Evolutionary conservation across 1,140 invertebrate species (phyloP), one percentile per base, ranked within the genome.

Genomic region (Drosophila paulistorum): DNA sequence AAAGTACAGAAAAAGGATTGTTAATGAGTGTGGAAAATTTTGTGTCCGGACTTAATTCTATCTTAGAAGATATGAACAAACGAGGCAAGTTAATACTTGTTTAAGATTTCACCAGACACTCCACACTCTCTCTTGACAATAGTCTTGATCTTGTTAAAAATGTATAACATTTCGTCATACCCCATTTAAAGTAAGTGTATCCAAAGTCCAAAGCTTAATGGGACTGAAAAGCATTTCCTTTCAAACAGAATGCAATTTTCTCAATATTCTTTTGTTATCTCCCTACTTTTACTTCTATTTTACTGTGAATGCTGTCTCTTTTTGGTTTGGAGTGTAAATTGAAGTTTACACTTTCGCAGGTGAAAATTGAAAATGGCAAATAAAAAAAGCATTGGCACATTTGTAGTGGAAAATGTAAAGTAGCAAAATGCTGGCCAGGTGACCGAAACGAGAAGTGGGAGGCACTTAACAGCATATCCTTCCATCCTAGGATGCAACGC

Each of bases 281-380:
- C 60, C 42, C 26, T 42, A 39, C 26, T 54, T 45, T 48, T 20
- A 2, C 7, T 48, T 48, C 14, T 48, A 17, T 48, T 48, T 48
- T 7, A 9, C 26, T 48, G 10, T 67, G 48, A 51, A 51, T 73
- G 39, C 30, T 23, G 54, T 23, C 45, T 23, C 45, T 51, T 51
- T 41, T 41, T 69, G 35, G 42, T 61, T 54, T 54, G 42, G 71
- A 60, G 65, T 74, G 76, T 78, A 89, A 87, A 89, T 87, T 77
- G 80, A 74, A 89, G 84, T 84, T 89, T 89, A 80, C 84, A 80
- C 74, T 80, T 79, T 71, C 65, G 65, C 74, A 83, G 83, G 84
- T 89, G 84, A 79, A 84, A 87, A 87, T 87, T 87, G 83, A 87
- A 87, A 87, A 89, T 69, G 65, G 73, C 69, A 76, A 83, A 77